phyloP scores from a whole-genome alignment of 2,113 vertebrate genomes.

The Pelobates fuscus region DNA sequence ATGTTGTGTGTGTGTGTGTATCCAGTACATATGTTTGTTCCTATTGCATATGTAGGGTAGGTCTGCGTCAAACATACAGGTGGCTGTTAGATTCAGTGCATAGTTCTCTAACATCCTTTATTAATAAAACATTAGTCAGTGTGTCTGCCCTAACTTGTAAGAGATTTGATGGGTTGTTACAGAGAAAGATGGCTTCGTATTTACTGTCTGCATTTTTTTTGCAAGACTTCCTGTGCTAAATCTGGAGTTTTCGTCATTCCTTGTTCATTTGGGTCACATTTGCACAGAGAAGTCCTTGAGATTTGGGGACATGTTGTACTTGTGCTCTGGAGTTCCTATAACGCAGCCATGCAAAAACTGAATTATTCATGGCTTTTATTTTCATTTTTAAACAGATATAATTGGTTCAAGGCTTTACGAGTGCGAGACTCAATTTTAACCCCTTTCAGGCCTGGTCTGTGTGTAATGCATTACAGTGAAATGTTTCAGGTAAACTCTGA shows the following conservation, averaged over 20 bases:
- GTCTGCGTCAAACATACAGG: background rate
- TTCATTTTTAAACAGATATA: constrained; percentile 5
- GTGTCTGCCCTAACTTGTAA: constrained; percentile 3
- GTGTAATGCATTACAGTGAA: background rate
- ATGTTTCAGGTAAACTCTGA: too few relatives aligned
- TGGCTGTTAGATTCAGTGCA: background rate
- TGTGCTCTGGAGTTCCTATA: constrained; percentile 6
- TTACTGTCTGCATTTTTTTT: constrained; percentile 5
- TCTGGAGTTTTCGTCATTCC: constrained; percentile 43
- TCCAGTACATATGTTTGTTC: background rate
- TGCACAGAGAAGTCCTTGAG: constrained; percentile 47
- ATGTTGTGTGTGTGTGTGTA: background rate
- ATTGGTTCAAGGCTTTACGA: background rate
- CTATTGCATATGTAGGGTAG: background rate
- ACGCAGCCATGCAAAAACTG: constrained; percentile 23
- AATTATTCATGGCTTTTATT: constrained; percentile 41
- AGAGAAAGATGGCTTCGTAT: background rate
- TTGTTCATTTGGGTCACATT: constrained; percentile 49
- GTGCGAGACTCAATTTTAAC: background rate
- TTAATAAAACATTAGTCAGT: constrained; percentile 23
- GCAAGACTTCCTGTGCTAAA: constrained; percentile 42
- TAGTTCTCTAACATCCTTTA: background rate
- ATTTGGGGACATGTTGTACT: constrained; percentile 41
- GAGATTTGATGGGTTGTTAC: constrained; percentile 20
- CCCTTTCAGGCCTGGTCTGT: background rate